phyloP scores from a whole-genome alignment of 2,113 vertebrate genomes.

The Variabilichromis moorii region DNA sequence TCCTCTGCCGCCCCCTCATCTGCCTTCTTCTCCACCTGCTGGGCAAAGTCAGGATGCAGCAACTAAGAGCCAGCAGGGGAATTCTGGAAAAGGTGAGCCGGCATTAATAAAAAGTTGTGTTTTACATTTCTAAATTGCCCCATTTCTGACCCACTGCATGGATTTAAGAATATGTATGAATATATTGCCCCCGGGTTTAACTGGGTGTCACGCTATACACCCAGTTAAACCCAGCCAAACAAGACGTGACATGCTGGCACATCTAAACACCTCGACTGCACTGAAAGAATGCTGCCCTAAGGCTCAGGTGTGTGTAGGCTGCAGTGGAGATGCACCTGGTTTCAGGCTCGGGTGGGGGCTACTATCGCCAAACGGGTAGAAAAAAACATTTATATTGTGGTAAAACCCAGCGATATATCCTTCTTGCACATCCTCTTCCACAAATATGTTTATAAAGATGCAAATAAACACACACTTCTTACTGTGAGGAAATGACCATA shows the following conservation, averaged over 20 bases:
- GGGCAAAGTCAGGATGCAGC: conserved; percentile 16
- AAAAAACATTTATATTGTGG: not conserved
- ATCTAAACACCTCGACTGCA: conserved; percentile 3
- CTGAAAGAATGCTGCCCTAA: conserved; percentile 45
- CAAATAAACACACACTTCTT: not conserved
- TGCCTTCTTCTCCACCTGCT: not conserved
- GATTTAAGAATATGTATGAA: not conserved
- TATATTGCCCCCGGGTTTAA: not conserved
- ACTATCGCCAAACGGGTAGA: not conserved
- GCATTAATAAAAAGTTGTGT: not conserved
- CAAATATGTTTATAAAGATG: not conserved
- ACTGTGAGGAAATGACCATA: not conserved
- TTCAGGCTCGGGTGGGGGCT: not conserved
- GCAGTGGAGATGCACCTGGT: not conserved
- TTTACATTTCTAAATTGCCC: not conserved
- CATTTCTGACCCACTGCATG: not conserved
- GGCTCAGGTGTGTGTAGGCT: not conserved
- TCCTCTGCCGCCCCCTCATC: not conserved
- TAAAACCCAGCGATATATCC: not conserved
- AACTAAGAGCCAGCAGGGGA: conserved; percentile 6
- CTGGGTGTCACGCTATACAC: not conserved
- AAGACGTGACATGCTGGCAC: conserved; percentile 41
- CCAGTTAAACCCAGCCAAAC: not conserved
- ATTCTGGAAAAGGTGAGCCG: conserved; percentile 46
- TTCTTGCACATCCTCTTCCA: not conserved